phyloP scores from a whole-genome alignment of 37 sponge, comb jelly and placozoan species.

The Spongilla lacustris region DNA sequence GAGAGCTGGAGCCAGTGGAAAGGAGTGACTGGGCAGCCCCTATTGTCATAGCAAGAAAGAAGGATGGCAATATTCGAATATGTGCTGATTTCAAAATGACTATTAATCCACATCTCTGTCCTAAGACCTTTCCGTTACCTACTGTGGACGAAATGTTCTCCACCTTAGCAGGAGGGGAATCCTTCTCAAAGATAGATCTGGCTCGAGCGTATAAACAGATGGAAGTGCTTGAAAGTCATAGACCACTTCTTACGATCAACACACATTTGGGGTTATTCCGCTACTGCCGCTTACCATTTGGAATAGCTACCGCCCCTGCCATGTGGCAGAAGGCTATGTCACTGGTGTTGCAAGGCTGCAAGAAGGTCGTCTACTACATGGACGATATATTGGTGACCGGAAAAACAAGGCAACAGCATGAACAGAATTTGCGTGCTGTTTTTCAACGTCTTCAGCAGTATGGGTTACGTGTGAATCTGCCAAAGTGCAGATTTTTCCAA shows the following conservation, averaged over 20 bases:
- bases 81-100: constrained; percentile 46
- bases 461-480: background rate
- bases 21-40: constrained; percentile 7
- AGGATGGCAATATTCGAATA: constrained; percentile 17
- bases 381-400: background rate
- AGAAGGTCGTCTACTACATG: background rate
- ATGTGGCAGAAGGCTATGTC: constrained; percentile 31
- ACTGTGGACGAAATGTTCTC: constrained; percentile 11
- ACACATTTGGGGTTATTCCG: constrained; percentile 23
- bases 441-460: constrained; percentile 1
- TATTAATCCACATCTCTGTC: constrained; percentile 5
- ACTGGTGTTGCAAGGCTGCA: constrained; percentile 13
- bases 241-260: constrained; percentile 1
- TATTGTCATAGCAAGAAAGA: background rate
- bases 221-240: background rate
- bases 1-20: too few species aligned
- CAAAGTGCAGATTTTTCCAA: constrained; percentile 17
- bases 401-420: constrained; percentile 9
- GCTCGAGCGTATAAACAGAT: constrained; percentile 21
- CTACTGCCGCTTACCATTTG: constrained; percentile 12
- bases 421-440: constrained; percentile 5
- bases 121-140: constrained; percentile 10
- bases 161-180: constrained; percentile 12
- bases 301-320: constrained; percentile 20
- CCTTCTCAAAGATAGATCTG: constrained; percentile 12